Percentiles rank a stretch among this genome's conserved stretches.
Conservation (phyloP, 1,140 invertebrate genomes). For the Eciton burchellii region DNA sequence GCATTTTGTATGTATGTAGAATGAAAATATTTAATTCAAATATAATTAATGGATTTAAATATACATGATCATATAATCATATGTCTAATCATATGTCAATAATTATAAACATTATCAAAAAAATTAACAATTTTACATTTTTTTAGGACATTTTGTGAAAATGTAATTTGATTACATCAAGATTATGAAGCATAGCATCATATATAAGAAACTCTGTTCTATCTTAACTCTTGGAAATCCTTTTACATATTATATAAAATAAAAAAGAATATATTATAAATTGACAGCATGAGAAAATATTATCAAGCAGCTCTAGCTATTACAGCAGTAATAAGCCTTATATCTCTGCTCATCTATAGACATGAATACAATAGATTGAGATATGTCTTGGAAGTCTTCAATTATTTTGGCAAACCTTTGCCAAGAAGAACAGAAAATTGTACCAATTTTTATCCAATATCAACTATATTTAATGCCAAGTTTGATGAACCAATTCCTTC, state of each 20-base stretch:
- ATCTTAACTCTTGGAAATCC: background rate
- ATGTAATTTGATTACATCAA: slow-evolving; percentile 1
- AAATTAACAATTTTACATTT: background rate
- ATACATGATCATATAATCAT: background rate
- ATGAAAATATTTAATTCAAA: slow-evolving; percentile 14
- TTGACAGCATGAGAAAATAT: slow-evolving; percentile 89
- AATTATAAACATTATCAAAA: background rate
- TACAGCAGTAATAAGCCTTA: slow-evolving; percentile 88
- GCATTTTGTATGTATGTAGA: background rate
- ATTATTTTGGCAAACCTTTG: slow-evolving; percentile 90
- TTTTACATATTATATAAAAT: slow-evolving; percentile 6
- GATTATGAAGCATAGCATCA: background rate
- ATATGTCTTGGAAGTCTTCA: slow-evolving; percentile 91
- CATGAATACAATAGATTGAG: slow-evolving; percentile 91
- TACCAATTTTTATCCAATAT: slow-evolving; percentile 54
- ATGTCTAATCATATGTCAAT: background rate
- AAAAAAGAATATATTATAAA: background rate
- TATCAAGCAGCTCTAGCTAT: slow-evolving; percentile 90
- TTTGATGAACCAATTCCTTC: slow-evolving; percentile 85
- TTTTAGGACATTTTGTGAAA: slow-evolving; percentile 9
- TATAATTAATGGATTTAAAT: too few relatives aligned
- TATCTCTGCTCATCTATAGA: slow-evolving; percentile 90
- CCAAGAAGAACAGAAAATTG: slow-evolving; percentile 69
- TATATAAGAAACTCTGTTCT: background rate
- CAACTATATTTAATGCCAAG: slow-evolving; percentile 62